Evolutionary conservation across 2,113 vertebrate species (phyloP).

Genomic region (Candoia aspera): DNA sequence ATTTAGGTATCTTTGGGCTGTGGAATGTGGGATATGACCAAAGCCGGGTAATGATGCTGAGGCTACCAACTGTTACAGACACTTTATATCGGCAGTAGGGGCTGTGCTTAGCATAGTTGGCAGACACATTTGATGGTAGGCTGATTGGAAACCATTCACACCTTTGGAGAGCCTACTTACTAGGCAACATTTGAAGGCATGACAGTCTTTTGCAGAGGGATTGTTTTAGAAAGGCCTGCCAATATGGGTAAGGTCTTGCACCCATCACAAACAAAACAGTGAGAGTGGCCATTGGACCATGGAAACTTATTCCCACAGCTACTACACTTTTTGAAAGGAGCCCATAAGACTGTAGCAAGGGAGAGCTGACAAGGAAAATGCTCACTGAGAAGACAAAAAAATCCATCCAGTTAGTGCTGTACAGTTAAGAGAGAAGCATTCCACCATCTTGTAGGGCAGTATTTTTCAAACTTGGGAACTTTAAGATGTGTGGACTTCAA

Average conservation of each 20-base stretch:
- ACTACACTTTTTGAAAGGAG: background rate
- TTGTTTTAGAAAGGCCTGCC: background rate
- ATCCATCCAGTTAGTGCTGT: background rate
- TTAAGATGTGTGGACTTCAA: background rate
- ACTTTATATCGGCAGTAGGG: background rate
- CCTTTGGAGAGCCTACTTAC: background rate
- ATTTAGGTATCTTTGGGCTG: background rate
- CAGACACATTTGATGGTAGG: background rate
- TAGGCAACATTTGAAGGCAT: background rate
- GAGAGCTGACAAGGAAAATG: background rate
- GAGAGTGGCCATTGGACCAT: background rate
- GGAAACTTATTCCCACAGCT: background rate
- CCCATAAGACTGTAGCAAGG: background rate
- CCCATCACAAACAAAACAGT: background rate
- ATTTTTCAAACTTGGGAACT: background rate
- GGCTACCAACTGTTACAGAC: background rate
- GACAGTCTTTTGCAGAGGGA: background rate
- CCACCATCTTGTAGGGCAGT: background rate
- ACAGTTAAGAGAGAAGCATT: background rate
- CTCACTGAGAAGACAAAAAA: background rate
- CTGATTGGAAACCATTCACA: background rate
- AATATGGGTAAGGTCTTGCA: background rate
- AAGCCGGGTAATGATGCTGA: background rate
- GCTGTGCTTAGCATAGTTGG: background rate
- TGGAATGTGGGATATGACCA: background rate